A percentile compares a stretch with the other conserved stretches of the same genome.
phyloP scores from a whole-genome alignment of 2,113 vertebrate genomes.

The Kobus ellipsiprymnus region DNA sequence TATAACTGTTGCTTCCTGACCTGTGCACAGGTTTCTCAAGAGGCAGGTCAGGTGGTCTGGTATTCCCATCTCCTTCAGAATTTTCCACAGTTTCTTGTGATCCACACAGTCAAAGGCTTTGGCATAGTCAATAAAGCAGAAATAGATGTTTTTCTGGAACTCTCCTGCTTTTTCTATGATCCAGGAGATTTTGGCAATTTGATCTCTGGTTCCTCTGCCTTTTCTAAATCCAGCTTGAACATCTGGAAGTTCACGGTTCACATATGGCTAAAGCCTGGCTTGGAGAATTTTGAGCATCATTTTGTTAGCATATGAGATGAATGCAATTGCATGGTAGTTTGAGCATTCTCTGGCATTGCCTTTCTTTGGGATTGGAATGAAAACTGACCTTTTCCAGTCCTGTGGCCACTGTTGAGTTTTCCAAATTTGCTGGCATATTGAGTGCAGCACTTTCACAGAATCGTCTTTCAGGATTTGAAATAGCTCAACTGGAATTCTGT shows the following conservation, averaged over 20 bases:
- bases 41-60: neutral
- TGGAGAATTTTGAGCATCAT: neutral
- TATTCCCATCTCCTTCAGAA: neutral
- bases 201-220: neutral
- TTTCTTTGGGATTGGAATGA: neutral
- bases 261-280: neutral
- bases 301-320: neutral
- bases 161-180: neutral
- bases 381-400: neutral
- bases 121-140: neutral
- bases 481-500: neutral
- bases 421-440: neutral
- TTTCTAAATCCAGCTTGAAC: neutral
- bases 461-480: neutral
- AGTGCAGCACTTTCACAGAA: neutral
- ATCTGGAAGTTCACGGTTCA: neutral
- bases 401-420: neutral
- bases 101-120: neutral
- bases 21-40: neutral
- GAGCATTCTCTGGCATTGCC: neutral
- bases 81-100: neutral
- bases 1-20: neutral
- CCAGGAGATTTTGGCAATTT: neutral
- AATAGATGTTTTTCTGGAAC: neutral
- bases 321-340: rapidly evolving